Evolutionary conservation across 2,888 invertebrate species (phyloP).

Genomic region (Hedychridium roseum): DNA sequence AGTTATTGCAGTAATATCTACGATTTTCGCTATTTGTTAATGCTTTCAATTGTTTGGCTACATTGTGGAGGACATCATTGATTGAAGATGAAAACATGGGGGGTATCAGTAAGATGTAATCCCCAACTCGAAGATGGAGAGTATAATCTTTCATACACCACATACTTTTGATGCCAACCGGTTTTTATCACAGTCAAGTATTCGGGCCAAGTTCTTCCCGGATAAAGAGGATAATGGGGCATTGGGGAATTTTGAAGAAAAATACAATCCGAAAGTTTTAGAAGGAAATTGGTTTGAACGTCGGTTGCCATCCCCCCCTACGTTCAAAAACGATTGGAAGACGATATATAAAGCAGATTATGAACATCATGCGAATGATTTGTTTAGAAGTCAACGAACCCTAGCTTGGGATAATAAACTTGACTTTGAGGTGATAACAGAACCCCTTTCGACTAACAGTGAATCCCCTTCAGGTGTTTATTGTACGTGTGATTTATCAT

Average conservation of each 20-base stretch:
- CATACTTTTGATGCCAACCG: too few species aligned
- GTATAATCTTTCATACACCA: too few species aligned
- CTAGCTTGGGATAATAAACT: slow-evolving; percentile 62
- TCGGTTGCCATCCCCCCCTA: slow-evolving; percentile 14
- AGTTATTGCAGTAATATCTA: too few species aligned
- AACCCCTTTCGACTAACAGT: too few species aligned
- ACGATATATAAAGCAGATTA: slow-evolving; percentile 25
- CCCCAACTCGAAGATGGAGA: background rate
- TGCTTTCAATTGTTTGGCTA: background rate
- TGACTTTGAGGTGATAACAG: slow-evolving; percentile 59
- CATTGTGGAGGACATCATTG: background rate
- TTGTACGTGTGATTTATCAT: too few species aligned
- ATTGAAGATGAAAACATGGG: background rate
- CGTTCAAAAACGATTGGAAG: slow-evolving; percentile 30
- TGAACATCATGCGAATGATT: slow-evolving; percentile 10
- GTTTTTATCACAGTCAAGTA: slow-evolving; percentile 17
- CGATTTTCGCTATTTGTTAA: too few species aligned
- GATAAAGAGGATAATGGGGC: slow-evolving; percentile 12
- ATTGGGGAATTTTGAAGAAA: slow-evolving; percentile 21
- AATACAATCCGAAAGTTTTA: slow-evolving; percentile 38
- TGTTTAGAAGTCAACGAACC: slow-evolving; percentile 14
- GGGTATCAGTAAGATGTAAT: background rate
- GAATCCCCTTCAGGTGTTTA: too few species aligned
- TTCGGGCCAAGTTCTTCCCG: slow-evolving; percentile 24
- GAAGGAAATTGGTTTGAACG: slow-evolving; percentile 46